These are phyloP conservation scores for Hylyphantes graminicola DNA, from an alignment of 1,140 invertebrate genomes.

Conservation along the genomic window DNA sequence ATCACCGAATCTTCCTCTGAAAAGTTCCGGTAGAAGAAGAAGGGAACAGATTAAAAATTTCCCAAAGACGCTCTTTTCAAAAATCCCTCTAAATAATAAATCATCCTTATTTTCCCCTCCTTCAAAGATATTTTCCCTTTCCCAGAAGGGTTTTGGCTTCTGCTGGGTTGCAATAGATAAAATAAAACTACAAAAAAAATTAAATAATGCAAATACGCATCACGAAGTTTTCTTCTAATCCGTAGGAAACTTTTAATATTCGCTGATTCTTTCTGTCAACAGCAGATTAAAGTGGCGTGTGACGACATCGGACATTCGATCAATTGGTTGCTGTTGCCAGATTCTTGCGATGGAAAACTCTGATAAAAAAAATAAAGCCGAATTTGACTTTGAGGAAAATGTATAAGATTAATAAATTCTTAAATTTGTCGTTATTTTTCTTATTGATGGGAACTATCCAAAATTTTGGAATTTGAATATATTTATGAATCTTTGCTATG, in stretches of 20 bases:
- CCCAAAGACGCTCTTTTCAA: neutral
- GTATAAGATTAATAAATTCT: too few relatives aligned
- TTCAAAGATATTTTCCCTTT: neutral
- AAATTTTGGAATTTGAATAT: too few relatives aligned
- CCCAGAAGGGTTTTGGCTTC: neutral
- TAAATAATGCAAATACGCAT: constrained; percentile 25
- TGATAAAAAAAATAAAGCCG: constrained; percentile 5
- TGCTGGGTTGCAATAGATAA: neutral
- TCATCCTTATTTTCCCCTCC: constrained; percentile 18
- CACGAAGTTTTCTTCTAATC: constrained; percentile 14
- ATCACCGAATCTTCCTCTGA: constrained; percentile 10
- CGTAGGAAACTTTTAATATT: constrained; percentile 26
- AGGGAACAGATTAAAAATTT: constrained; percentile 28
- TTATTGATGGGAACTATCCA: too few relatives aligned
- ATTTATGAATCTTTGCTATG: too few relatives aligned
- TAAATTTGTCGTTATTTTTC: too few relatives aligned
- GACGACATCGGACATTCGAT: constrained; percentile 1
- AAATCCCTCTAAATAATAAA: constrained; percentile 39
- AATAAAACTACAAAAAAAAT: neutral
- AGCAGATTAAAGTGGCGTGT: constrained; percentile 23
- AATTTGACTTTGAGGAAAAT: neutral
- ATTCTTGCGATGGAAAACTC: constrained; percentile 8
- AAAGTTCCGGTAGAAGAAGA: constrained; percentile 13
- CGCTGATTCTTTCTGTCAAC: constrained; percentile 36
- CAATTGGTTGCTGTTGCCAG: constrained; percentile 13